phyloP scores from a whole-genome alignment of 2,113 vertebrate genomes.

The western clawed frog (Xenopus tropicalis) region UCB_Xtro_10.0 CM004450.2:111450501-111451000 shows the following conservation, averaged over 20 bases:
- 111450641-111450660: too few relatives aligned
- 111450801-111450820: constrained; percentile 20
- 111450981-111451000: constrained; percentile 34
- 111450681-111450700: neutral
- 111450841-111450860: constrained; percentile 40
- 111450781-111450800: constrained; percentile 20
- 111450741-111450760: constrained; percentile 16
- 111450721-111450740: neutral
- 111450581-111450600: too few relatives aligned
- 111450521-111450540: too few relatives aligned
- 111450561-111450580: too few relatives aligned
- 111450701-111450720: neutral
- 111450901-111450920: constrained; percentile 23
- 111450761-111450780: constrained; percentile 20
- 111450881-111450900: constrained; percentile 31
- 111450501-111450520: too few relatives aligned
- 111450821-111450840: constrained; percentile 31
- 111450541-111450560: too few relatives aligned
- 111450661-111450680: too few relatives aligned
- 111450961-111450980: constrained; percentile 41
- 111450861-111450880: constrained; percentile 28
- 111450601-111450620: too few relatives aligned
- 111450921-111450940: constrained; percentile 33
- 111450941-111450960: constrained; percentile 42
- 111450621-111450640: too few relatives aligned